Evolutionary conservation across 37 sponge, comb jelly and placozoan species (phyloP), one percentile per base, ranked within the genome.

Genomic region (Beroe ovata): DNA sequence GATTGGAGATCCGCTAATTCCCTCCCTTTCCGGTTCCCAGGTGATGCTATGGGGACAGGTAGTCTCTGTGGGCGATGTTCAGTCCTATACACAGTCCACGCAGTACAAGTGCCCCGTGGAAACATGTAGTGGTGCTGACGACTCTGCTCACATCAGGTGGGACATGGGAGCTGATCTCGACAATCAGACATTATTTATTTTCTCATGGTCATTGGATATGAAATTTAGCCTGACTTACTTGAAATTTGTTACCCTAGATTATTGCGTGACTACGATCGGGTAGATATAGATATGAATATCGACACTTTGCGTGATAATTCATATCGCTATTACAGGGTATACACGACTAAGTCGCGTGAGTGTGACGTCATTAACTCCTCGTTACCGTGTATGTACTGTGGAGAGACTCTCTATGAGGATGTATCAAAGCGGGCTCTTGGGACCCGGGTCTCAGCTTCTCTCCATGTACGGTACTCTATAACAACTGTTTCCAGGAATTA

Each of bases 61-160:
- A 16, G 38, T 77, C 35, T 23, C 28, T 22, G 54, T 40, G 22
- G 41, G 54, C 25, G 54, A 39, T 40, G 36, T 35, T 2, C 18
- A 28, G 47, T 23, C 84, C 1, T 77, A 77, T 26, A 77, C 84
- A n/a, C 84, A 77, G 54, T 77, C 84, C 25, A 77, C 84, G 0
- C n/a, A 77, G 84, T 77, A 77, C 84, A 37, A 35, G 8, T 77
- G 84, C 23, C 38, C 84, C 11, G 54, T 40, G 6, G 84, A 77
- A 25, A 36, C 47, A 2, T 77, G 84, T 54, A 40, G 2, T 16
- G 84, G 84, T 14, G 23, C 42, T n/a, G 26, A 77, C 28, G 84
- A 77, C 28, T 42, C 84, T 35, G 35, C 84, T 77, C 84, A 77
- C 47, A 77, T 77, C 84, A 77, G 84, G 84, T 77, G 20, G 18